Evolutionary conservation across 2,797 vertebrate species (phyloP).

Genomic region (Morelia viridis): DNA sequence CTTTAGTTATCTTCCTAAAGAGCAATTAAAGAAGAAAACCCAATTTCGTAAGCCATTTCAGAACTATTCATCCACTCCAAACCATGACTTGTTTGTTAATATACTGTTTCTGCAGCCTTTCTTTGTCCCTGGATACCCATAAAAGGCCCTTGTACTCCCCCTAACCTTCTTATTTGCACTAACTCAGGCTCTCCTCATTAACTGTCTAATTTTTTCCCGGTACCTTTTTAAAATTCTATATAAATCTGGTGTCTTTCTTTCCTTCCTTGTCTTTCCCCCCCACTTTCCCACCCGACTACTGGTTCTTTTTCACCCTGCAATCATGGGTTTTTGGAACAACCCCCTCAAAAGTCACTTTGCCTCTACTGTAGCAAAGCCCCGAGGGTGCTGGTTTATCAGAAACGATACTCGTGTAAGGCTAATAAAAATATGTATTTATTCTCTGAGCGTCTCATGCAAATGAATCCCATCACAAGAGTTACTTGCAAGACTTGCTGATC

Average conservation of each 20-base stretch:
- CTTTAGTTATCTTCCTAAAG: conserved; percentile 72
- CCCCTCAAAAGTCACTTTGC: conserved; percentile 27
- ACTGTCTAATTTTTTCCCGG: not conserved
- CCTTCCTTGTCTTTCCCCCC: not conserved
- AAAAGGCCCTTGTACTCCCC: conserved; percentile 36
- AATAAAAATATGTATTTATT: conserved; percentile 26
- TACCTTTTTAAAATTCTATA: not conserved
- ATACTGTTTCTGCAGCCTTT: conserved; percentile 32
- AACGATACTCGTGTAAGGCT: conserved; percentile 34
- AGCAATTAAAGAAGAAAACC: conserved; percentile 64
- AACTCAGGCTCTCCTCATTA: not conserved
- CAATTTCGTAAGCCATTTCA: conserved; percentile 63
- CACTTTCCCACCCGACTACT: no score
- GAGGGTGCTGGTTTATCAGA: conserved; percentile 27
- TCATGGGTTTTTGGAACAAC: conserved; percentile 21
- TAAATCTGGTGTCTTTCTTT: not conserved
- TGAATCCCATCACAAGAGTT: not conserved
- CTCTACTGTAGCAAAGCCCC: not conserved
- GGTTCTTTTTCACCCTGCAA: not conserved
- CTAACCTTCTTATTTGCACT: conserved; percentile 22
- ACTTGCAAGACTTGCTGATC: not conserved
- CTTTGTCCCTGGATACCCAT: conserved; percentile 32
- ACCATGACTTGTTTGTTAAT: conserved; percentile 55
- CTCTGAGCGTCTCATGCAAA: conserved; percentile 5
- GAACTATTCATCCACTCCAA: conserved; percentile 56